Evolutionary conservation across 2,797 vertebrate species (phyloP).

Genomic region (Sebastes matsubarae): DNA sequence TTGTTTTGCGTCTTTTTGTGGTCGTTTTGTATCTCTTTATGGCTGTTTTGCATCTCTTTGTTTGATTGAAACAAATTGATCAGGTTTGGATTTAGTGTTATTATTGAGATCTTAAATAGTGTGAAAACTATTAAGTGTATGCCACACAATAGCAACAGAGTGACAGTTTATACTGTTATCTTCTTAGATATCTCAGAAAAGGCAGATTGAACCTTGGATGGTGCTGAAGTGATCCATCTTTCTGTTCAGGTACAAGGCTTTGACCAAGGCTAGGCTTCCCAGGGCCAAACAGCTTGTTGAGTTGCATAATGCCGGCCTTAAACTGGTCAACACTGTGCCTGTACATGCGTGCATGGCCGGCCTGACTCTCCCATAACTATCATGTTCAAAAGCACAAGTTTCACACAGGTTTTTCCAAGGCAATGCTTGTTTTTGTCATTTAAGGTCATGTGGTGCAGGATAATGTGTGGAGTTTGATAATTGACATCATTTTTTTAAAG

Average conservation of each 20-base stretch:
- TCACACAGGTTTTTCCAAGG: no score
- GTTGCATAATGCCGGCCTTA: neutral
- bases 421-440: neutral
- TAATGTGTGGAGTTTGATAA: neutral
- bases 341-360: neutral
- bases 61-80: neutral
- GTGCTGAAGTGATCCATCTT: constrained; percentile 6
- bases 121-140: no score
- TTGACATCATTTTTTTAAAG: neutral
- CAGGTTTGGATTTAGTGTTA: neutral
- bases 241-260: constrained; percentile 25
- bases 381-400: neutral
- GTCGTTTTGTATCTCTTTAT: no score
- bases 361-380: neutral
- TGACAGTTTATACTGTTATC: neutral
- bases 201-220: neutral
- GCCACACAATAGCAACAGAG: neutral
- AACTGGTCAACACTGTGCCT: neutral
- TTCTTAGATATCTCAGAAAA: neutral
- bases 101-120: no score
- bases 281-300: constrained; percentile 13
- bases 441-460: neutral
- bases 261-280: constrained; percentile 2
- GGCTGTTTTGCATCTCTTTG: no score
- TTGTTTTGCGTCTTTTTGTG: fast-evolving